phyloP scores from a whole-genome alignment of 2,113 vertebrate genomes.

The Heterotilapia buettikoferi region DNA sequence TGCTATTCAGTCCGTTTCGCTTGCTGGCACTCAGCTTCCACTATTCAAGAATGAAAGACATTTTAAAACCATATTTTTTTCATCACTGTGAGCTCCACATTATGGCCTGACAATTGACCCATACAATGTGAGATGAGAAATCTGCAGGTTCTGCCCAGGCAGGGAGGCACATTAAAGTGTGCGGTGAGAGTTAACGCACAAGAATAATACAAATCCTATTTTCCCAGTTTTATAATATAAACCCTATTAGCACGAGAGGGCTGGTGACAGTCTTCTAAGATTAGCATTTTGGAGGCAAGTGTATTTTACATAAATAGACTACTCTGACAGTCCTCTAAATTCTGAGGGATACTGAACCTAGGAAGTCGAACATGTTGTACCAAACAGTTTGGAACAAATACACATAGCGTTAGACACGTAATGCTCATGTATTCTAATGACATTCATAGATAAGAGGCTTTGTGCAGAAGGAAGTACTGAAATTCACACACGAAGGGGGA shows the following conservation, averaged over 20 bases:
- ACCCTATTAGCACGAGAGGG: not conserved
- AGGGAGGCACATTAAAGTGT: not conserved
- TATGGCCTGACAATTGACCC: not conserved
- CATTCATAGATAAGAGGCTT: constrained; percentile 5
- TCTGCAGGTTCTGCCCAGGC: not conserved
- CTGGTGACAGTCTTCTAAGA: not conserved
- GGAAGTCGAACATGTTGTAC: not conserved
- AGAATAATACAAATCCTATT: not conserved
- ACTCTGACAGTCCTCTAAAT: not conserved
- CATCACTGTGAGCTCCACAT: not conserved
- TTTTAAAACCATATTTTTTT: not conserved
- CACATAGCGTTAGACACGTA: not conserved
- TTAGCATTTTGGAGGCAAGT: not conserved
- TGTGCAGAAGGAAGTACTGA: constrained; percentile 13
- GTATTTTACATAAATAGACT: not conserved
- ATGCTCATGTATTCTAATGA: not conserved
- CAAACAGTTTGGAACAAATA: not conserved
- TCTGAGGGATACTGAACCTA: not conserved
- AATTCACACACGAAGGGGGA: constrained; percentile 42
- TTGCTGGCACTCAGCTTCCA: not conserved
- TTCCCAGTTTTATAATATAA: not conserved
- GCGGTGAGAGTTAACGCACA: not conserved
- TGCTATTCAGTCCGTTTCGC: not conserved
- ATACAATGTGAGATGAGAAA: not conserved
- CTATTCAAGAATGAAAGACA: not conserved